phyloP scores from a whole-genome alignment of 1,140 invertebrate genomes.

The Hylyphantes graminicola region DNA sequence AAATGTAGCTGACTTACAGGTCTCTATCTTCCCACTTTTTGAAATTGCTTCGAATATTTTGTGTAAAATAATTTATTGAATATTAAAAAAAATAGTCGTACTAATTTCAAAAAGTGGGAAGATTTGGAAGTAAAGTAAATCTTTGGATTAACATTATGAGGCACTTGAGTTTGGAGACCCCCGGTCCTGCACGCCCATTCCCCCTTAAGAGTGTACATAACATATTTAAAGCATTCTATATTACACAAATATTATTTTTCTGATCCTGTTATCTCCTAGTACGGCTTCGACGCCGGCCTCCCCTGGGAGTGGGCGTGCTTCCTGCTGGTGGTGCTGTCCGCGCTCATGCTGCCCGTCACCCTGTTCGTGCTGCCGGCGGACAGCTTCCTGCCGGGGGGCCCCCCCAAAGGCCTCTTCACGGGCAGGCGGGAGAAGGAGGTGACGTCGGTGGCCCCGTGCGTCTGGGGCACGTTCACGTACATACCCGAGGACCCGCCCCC shows the following conservation, averaged over 20 bases:
- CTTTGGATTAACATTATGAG: too few species aligned
- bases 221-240: too few species aligned
- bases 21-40: too few species aligned
- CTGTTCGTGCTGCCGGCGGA: constrained; percentile 61
- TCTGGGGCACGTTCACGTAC: constrained; percentile 51
- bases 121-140: too few species aligned
- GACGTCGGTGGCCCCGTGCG: constrained; percentile 22
- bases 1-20: too few species aligned
- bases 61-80: too few species aligned
- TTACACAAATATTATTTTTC: not conserved
- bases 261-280: constrained; percentile 14
- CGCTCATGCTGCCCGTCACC: constrained; percentile 62
- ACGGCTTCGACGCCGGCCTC: constrained; percentile 60
- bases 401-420: constrained; percentile 13
- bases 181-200: too few species aligned
- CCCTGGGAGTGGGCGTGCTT: constrained; percentile 60
- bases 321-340: constrained; percentile 59
- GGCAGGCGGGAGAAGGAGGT: constrained; percentile 28
- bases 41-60: too few species aligned
- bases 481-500: constrained; percentile 1
- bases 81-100: too few species aligned
- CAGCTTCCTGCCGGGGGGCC: constrained; percentile 13
- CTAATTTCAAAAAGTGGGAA: too few species aligned
- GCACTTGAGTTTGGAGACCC: too few species aligned
- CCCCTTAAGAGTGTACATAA: too few species aligned